phyloP scores from a whole-genome alignment of 2,113 vertebrate species.

The Vulpes ferrilata region DNA sequence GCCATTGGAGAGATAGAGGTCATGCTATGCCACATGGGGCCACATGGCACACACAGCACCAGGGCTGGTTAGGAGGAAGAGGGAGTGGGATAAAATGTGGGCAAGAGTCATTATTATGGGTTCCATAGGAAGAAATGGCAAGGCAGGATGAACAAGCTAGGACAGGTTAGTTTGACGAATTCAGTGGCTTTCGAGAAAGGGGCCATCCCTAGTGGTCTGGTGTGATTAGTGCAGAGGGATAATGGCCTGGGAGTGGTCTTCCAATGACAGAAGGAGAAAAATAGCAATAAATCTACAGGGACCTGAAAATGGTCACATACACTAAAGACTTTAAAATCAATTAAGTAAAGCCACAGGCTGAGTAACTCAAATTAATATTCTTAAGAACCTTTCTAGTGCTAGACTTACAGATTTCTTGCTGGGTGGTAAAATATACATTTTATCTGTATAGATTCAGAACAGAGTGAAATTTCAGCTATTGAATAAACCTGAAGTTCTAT shows the following conservation, averaged over 20 bases:
- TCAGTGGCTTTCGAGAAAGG: not conserved
- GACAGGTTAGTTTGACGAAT: not conserved
- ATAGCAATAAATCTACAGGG: not conserved
- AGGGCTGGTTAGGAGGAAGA: not conserved
- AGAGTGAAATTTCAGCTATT: constrained; percentile 21
- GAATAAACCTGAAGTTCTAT: constrained; percentile 10
- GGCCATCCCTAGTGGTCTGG: not conserved
- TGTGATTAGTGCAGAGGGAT: not conserved
- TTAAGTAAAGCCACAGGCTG: not conserved
- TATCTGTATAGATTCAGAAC: not conserved
- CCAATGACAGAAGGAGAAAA: not conserved
- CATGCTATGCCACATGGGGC: accelerated
- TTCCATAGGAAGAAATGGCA: not conserved
- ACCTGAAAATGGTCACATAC: not conserved
- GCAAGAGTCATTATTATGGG: not conserved
- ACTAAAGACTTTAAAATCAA: constrained; percentile 14
- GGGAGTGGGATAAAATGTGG: no score
- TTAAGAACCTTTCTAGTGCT: not conserved
- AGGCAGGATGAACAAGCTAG: not conserved
- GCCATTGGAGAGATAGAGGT: not conserved
- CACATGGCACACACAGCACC: not conserved
- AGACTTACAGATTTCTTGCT: not conserved
- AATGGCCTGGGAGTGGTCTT: not conserved
- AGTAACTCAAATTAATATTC: not conserved
- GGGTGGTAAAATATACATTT: constrained; percentile 39